phyloP scores from a whole-genome alignment of 2,888 invertebrate species.

The Apamea sordens region DNA sequence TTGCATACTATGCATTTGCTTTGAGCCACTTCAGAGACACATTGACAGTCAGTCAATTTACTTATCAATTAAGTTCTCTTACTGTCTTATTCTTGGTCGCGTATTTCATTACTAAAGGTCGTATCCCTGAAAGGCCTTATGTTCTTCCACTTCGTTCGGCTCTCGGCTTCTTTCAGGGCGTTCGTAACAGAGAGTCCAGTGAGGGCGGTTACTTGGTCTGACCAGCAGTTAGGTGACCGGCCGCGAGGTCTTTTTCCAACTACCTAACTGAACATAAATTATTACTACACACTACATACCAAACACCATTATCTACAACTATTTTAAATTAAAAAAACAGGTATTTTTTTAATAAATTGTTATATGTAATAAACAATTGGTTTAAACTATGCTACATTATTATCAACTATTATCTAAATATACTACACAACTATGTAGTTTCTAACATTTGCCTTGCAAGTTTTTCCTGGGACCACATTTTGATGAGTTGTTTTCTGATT shows the following conservation, averaged over 20 bases:
- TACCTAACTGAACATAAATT: neutral
- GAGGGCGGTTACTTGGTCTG: too few relatives aligned
- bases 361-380: conserved; percentile 25
- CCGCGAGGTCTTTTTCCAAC: too few relatives aligned
- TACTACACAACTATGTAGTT: conserved; percentile 62
- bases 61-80: neutral
- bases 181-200: too few relatives aligned
- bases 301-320: neutral
- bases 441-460: conserved; percentile 69
- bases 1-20: neutral
- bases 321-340: conserved; percentile 34
- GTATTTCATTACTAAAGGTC: too few relatives aligned
- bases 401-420: conserved; percentile 33
- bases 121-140: too few relatives aligned
- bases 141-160: too few relatives aligned
- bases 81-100: too few relatives aligned
- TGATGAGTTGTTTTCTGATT: conserved; percentile 92
- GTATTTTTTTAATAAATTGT: neutral
- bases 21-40: neutral
- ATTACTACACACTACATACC: neutral
- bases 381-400: conserved; percentile 38
- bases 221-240: too few relatives aligned
- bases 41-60: neutral
- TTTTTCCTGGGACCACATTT: conserved; percentile 77
- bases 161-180: too few relatives aligned